Evolutionary conservation across 2,797 vertebrate genomes (phyloP), one percentile per base, ranked within the genome.

Genomic region (Myripristis jacobus): DNA sequence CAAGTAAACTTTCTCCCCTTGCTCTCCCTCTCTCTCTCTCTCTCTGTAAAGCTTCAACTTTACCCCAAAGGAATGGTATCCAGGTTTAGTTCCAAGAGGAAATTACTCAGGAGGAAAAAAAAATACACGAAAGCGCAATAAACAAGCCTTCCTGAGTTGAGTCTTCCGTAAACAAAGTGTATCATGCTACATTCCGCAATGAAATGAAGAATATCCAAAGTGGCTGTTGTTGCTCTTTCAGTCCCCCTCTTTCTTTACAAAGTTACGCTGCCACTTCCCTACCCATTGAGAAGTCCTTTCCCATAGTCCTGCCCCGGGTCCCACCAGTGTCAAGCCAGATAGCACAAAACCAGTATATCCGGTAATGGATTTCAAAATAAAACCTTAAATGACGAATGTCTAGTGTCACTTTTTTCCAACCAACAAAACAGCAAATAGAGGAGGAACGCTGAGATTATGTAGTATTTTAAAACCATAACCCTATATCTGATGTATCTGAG

Each of bases 221-320:
- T 50, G 34, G 1, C 3, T 3, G 18, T 3, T 3, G 18, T 5
- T 11, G 54, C 24, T 56, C 3, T 70, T 60, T 47, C 19, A 12
- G 18, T 62, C 66, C 46, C 7, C 27, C 22, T 4, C 48, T 9
- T 57, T 71, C 36, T 75, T 73, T 27, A 27, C 10, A 48, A 87
- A 89, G 60, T 72, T 68, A 81, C 69, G 27, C 62, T 72, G 71
- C 47, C 69, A 71, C 24, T 65, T 70, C 34, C 66, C 18, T 64
- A 29, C 79, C 71, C 88, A 84, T 78, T 87, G 85, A 85, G 79
- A 75, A 77, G 60, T 78, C 70, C 77, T 70, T 71, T 63, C 66
- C 80, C 79, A 51, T 54, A 52, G 56, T 80, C 82, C 84, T 81
- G 81, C 83, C 85, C 84, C 76, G 46, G 66, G 77, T 76, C 76